Evolutionary conservation across 2,888 invertebrate species (phyloP), one percentile per base, ranked within the genome.

Genomic region (Vannuccia rotundouncinata): DNA sequence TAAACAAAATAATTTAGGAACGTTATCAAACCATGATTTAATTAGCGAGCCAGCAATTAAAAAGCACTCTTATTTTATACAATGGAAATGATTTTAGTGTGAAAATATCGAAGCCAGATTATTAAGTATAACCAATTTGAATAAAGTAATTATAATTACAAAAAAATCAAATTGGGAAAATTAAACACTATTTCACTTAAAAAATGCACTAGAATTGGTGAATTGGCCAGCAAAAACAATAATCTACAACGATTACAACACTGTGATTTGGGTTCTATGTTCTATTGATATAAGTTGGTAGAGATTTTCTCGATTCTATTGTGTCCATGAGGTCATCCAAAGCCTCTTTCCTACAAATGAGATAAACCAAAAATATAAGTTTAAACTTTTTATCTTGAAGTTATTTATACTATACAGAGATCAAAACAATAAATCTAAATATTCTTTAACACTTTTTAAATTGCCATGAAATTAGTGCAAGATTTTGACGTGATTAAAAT

Each of bases 1-100:
- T 66, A 66, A 66, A 66, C 66, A 66, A 66, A 66, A 66, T 66
- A 66, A 66, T 66, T 22, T 13, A 66, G 66, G 2, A 66, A 66
- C 5, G 2, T 66, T 66, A 66, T 66, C 66, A 66, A 66, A 66
- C 13, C 66, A 66, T 66, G 66, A 66, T 66, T 66, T 66, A 22
- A 66, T 13, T 66, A 66, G 66, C 10, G 25, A 13, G 66, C 66
- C 22, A n/a, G n/a, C n/a, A 66, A 66, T 66, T 13, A 27, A 13
- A 66, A 22, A 66, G 45, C 45, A 45, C 45, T 45, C 10, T 45
- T 45, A 66, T 66, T n/a, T n/a, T n/a, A n/a, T n/a, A n/a, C n/a
- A n/a, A n/a, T n/a, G n/a, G n/a, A 66, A 66, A 66, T 22, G 10
- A 13, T 22, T 66, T 66, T 13, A 5, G 25, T 66, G 66, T 66